These are phyloP conservation scores for Micromesistius poutassou DNA, from an alignment of 2,797 vertebrate species.

Conservation along the genomic window DNA sequence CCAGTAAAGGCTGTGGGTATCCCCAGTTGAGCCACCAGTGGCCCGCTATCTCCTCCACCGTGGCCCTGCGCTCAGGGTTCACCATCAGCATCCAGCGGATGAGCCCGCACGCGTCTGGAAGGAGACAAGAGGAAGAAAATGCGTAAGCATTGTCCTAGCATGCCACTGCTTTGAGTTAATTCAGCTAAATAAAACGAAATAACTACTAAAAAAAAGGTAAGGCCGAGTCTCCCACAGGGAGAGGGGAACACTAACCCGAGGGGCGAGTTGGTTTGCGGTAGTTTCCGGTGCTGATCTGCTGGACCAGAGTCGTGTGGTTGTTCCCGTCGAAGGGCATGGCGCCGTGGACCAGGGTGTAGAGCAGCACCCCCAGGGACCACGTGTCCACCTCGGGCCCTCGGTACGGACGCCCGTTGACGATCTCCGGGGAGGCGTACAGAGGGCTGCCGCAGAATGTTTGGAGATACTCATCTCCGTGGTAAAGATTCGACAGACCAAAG, in stretches of 20 bases:
- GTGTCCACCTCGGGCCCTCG: slow-evolving; percentile 95
- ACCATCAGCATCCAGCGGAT: slow-evolving; percentile 99
- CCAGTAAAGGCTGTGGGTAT: slow-evolving; percentile 72
- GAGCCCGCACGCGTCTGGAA: slow-evolving; percentile 90
- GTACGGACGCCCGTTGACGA: slow-evolving; percentile 92
- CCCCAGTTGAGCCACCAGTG: slow-evolving; percentile 99
- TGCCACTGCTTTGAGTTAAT: not conserved
- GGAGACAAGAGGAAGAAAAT: not conserved
- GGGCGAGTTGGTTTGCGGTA: slow-evolving; percentile 86
- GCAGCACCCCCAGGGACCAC: slow-evolving; percentile 93
- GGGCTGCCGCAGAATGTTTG: slow-evolving; percentile 96
- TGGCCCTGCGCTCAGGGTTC: slow-evolving; percentile 91
- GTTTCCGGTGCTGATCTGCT: slow-evolving; percentile 89
- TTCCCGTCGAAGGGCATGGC: slow-evolving; percentile 94
- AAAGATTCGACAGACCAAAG: slow-evolving; percentile 94
- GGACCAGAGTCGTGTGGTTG: slow-evolving; percentile 86
- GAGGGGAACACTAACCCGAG: slow-evolving; percentile 76
- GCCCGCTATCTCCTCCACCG: slow-evolving; percentile 87
- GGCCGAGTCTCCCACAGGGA: not conserved
- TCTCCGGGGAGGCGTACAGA: slow-evolving; percentile 93
- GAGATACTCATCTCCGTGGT: slow-evolving; percentile 82
- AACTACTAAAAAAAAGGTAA: not conserved
- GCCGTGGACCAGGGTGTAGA: slow-evolving; percentile 92
- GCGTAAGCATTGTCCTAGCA: not conserved
- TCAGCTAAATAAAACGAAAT: not conserved